Percentiles rank a stretch among this genome's conserved stretches.
These are phyloP conservation scores for Xestia ashworthii DNA, from an alignment of 2,888 invertebrate genomes.

Conservation along the genomic window DNA sequence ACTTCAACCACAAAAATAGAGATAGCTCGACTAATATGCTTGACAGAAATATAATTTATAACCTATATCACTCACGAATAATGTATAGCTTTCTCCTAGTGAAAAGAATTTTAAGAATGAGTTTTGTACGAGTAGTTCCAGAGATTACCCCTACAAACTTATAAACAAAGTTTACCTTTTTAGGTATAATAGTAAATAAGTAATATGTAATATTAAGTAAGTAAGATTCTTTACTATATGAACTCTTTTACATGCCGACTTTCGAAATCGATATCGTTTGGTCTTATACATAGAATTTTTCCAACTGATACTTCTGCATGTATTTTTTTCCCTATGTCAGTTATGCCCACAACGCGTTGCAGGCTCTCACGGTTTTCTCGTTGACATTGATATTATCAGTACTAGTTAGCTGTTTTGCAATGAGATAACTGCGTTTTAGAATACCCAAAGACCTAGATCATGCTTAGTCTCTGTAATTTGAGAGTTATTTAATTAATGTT, in stretches of 20 bases:
- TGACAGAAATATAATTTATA: no score
- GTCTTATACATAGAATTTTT: not conserved
- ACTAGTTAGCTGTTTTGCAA: slow-evolving; percentile 45
- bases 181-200: no score
- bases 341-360: slow-evolving; percentile 50
- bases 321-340: not conserved
- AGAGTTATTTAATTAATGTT: slow-evolving; percentile 3
- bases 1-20: no score
- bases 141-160: no score
- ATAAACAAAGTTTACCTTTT: no score
- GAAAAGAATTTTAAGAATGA: no score
- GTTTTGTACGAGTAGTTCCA: no score
- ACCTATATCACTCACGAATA: no score
- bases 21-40: no score
- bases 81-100: no score
- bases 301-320: slow-evolving; percentile 24
- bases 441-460: slow-evolving; percentile 30
- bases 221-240: not conserved
- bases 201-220: no score
- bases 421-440: slow-evolving; percentile 37
- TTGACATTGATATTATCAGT: slow-evolving; percentile 65
- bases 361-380: slow-evolving; percentile 66
- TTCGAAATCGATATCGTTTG: not conserved
- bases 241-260: not conserved
- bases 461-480: slow-evolving; percentile 21